These are phyloP conservation scores for Sinhomidia bicolor DNA, from an alignment of 2,888 invertebrate species.

Conservation along the genomic window DNA sequence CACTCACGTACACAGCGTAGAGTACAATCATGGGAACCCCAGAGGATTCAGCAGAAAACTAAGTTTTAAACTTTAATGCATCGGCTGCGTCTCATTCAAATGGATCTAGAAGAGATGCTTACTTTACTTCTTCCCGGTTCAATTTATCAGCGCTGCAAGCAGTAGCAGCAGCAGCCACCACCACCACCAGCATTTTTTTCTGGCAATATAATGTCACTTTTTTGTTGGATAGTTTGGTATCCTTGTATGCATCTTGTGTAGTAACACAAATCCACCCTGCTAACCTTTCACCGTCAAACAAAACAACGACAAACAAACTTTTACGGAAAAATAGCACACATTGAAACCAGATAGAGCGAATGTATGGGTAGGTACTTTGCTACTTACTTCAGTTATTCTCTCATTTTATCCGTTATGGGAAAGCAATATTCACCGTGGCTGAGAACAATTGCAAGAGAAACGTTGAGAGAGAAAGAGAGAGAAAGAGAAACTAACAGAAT, in stretches of 20 bases:
- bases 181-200: background rate
- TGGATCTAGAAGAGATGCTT: slow-evolving; percentile 34
- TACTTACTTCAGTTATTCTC: background rate
- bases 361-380: no score
- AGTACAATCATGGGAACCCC: slow-evolving; percentile 12
- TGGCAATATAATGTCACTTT: slow-evolving; percentile 52
- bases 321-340: background rate
- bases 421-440: slow-evolving; percentile 24
- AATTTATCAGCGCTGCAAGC: background rate
- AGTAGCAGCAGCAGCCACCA: background rate
- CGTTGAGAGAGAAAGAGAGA: background rate
- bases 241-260: background rate
- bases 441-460: no score
- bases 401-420: slow-evolving; percentile 15
- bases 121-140: background rate
- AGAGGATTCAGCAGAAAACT: slow-evolving; percentile 57
- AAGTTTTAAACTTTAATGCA: slow-evolving; percentile 72
- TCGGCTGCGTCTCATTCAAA: slow-evolving; percentile 59
- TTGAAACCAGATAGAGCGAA: background rate
- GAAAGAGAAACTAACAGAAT: slow-evolving; percentile 23
- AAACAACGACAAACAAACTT: background rate
- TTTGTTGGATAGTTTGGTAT: background rate
- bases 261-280: slow-evolving; percentile 6
- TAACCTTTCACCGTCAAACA: background rate
- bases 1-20: background rate